Percentiles rank a stretch among this genome's conserved stretches.
phyloP scores from a whole-genome alignment of 2,888 invertebrate genomes.

The Zygogramma bicolorata region DNA sequence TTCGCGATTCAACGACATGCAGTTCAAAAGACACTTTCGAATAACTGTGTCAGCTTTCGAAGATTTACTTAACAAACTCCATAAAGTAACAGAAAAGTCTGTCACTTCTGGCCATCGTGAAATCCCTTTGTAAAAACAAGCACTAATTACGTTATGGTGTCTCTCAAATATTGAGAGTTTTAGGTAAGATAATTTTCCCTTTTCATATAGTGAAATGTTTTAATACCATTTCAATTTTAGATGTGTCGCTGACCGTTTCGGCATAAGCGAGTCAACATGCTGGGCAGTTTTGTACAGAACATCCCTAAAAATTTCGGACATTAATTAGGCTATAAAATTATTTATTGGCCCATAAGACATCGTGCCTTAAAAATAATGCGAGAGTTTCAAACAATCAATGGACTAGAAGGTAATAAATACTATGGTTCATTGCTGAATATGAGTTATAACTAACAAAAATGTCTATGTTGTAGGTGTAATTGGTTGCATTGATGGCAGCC shows the following conservation, averaged over 20 bases:
- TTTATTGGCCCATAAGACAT: neutral
- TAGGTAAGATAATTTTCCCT: neutral
- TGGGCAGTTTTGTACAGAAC: conserved; percentile 17
- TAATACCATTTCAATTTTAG: neutral
- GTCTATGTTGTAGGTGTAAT: conserved; percentile 32
- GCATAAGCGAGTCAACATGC: conserved; percentile 13
- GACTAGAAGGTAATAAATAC: conserved; percentile 1
- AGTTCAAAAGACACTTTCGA: neutral
- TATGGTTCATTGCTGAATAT: neutral
- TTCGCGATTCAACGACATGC: neutral
- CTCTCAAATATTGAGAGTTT: conserved; percentile 20
- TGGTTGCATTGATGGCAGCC: conserved; percentile 45
- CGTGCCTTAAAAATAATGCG: neutral
- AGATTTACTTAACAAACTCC: neutral
- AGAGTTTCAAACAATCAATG: conserved; percentile 11
- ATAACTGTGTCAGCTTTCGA: neutral
- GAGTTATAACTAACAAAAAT: neutral
- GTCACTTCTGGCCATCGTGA: too few relatives aligned
- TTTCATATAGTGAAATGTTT: neutral
- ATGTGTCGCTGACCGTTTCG: conserved; percentile 25
- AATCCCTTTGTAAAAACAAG: conserved; percentile 12
- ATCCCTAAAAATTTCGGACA: conserved; percentile 9
- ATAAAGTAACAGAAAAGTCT: too few relatives aligned
- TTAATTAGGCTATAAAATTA: conserved; percentile 8
- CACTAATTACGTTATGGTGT: conserved; percentile 3